A percentile compares a stretch with the other conserved stretches of the same genome.
These are phyloP conservation scores for Euglossa dilemma DNA, from an alignment of 1,140 invertebrate genomes.

Conservation along the genomic window DNA sequence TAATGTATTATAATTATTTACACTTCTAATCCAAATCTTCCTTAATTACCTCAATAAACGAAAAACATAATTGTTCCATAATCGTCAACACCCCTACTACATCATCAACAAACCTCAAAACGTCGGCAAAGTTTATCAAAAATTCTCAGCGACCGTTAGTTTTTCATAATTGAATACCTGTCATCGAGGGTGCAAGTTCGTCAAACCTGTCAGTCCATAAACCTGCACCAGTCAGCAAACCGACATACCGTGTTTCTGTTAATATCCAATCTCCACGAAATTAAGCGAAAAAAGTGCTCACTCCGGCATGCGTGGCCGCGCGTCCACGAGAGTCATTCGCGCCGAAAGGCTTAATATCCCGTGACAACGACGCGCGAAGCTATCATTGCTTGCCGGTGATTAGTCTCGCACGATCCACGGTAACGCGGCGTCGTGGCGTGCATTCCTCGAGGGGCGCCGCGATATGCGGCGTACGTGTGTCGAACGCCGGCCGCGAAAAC, in stretches of 20 bases:
- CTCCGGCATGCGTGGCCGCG: not conserved
- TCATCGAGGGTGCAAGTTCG: not conserved
- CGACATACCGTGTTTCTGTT: not conserved
- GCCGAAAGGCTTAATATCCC: conserved; percentile 4
- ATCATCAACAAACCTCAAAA: not conserved
- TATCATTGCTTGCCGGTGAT: conserved; percentile 28
- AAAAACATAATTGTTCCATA: too few species aligned
- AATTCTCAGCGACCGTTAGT: too few species aligned
- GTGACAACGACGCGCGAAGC: conserved; percentile 1
- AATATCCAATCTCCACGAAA: conserved; percentile 11
- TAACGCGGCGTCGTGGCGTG: not conserved
- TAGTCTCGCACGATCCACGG: conserved; percentile 25
- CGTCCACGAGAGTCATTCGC: not conserved
- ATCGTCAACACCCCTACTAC: too few species aligned
- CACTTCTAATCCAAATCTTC: too few species aligned
- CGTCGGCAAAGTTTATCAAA: not conserved
- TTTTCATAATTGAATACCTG: not conserved
- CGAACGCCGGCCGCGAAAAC: not conserved
- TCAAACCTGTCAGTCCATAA: conserved; percentile 7
- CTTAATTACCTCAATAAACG: too few species aligned
- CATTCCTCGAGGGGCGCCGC: conserved; percentile 9
- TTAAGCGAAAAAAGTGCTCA: not conserved
- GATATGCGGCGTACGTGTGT: too few species aligned
- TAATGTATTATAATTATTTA: too few species aligned
- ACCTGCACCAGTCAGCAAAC: not conserved